A percentile compares a stretch with the other conserved stretches of the same genome.
These are phyloP conservation scores for Norana najaformis DNA, from an alignment of 2,888 invertebrate genomes.

Conservation along the genomic window DNA sequence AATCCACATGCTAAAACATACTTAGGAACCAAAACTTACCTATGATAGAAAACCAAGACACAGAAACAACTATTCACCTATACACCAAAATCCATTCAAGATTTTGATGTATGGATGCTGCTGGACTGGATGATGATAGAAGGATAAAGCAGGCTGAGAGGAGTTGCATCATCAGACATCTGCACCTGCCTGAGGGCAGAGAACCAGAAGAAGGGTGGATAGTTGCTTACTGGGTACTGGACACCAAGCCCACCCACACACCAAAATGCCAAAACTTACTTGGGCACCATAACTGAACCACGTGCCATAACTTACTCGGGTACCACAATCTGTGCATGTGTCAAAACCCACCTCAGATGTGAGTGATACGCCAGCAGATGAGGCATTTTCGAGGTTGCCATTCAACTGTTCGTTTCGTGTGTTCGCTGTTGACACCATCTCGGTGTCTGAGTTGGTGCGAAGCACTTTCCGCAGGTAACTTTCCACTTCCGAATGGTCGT, in stretches of 20 bases:
- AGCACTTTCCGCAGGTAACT: conserved; percentile 75
- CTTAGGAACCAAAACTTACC: neutral
- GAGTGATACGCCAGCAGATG: neutral
- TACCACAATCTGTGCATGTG: neutral
- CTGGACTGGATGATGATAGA: too few species aligned
- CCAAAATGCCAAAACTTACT: neutral
- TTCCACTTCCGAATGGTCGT: conserved; percentile 78
- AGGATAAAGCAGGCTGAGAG: too few species aligned
- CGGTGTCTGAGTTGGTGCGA: conserved; percentile 45
- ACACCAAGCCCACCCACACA: neutral
- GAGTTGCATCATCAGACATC: too few species aligned
- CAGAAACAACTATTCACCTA: too few species aligned
- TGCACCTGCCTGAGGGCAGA: too few species aligned
- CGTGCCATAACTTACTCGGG: neutral
- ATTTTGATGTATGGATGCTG: too few species aligned
- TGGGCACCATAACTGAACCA: neutral
- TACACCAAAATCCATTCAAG: too few species aligned
- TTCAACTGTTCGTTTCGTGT: conserved; percentile 25
- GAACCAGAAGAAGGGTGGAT: too few species aligned
- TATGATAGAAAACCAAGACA: neutral
- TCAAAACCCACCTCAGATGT: neutral
- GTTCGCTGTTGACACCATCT: conserved; percentile 20
- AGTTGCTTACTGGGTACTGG: too few species aligned
- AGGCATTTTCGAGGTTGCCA: conserved; percentile 17
- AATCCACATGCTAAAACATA: neutral